Evolutionary conservation across 2,797 vertebrate species (phyloP).

Genomic region (Sebastes oblongus): DNA sequence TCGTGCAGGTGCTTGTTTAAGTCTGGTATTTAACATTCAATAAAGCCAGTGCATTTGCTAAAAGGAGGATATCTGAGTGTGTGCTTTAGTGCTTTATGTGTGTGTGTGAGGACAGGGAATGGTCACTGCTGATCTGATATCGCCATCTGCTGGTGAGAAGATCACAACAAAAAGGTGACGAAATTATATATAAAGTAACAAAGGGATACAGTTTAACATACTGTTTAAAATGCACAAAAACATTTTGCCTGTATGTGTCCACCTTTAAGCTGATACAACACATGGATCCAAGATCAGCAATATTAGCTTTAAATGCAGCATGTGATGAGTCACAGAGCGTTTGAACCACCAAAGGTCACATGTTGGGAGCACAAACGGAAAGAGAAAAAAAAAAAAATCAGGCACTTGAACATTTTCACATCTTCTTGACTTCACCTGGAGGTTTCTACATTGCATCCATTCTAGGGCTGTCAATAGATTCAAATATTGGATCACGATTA

Average conservation of each 20-base stretch:
- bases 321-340: neutral
- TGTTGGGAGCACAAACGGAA: neutral
- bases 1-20: constrained; percentile 64
- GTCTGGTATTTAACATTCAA: constrained; percentile 74
- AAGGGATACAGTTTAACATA: neutral
- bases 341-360: neutral
- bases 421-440: neutral
- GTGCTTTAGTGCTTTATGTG: constrained; percentile 19
- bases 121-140: constrained; percentile 5
- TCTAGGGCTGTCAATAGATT: too few relatives aligned
- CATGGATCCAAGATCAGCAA: neutral
- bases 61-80: constrained; percentile 29
- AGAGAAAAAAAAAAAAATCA: neutral
- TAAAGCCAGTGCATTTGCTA: constrained; percentile 78
- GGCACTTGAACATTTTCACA: neutral
- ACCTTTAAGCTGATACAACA: neutral
- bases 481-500: too few relatives aligned
- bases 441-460: neutral
- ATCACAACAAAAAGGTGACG: neutral
- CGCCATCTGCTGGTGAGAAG: constrained; percentile 60
- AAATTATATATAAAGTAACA: neutral
- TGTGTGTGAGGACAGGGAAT: too few relatives aligned
- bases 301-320: neutral
- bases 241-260: neutral
- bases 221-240: neutral